Evolutionary conservation across 1,140 invertebrate species (phyloP).

Genomic region (Lasaia peninsularis): DNA sequence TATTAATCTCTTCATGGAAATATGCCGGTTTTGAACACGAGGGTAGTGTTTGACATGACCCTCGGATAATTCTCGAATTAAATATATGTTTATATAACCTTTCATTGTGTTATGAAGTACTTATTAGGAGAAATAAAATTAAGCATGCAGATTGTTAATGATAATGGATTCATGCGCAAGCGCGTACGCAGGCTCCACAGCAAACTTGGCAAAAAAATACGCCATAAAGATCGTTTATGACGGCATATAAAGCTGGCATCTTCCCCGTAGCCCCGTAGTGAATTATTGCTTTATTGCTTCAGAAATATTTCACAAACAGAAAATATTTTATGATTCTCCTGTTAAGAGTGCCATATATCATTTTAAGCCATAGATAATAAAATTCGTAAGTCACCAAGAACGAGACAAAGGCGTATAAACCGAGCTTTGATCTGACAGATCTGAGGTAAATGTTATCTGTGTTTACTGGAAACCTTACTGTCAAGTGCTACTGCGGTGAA

Average conservation of each 20-base stretch:
- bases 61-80: no score
- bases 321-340: constrained; percentile 77
- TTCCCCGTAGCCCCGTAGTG: constrained; percentile 73
- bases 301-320: constrained; percentile 77
- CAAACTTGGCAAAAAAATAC: constrained; percentile 61
- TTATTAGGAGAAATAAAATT: constrained; percentile 1
- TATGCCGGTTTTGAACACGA: no score
- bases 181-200: constrained; percentile 43
- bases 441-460: constrained; percentile 26
- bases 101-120: not conserved
- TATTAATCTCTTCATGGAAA: no score
- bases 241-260: constrained; percentile 73
- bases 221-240: constrained; percentile 72
- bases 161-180: constrained; percentile 55
- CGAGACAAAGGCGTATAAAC: constrained; percentile 54
- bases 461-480: not conserved
- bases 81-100: no score
- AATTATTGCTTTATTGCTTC: constrained; percentile 77
- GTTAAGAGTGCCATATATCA: constrained; percentile 74
- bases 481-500: not conserved
- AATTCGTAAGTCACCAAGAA: constrained; percentile 70
- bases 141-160: constrained; percentile 26
- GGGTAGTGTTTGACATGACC: no score
- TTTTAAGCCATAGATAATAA: constrained; percentile 77
- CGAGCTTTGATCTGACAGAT: constrained; percentile 34